Evolutionary conservation across 2,113 vertebrate species (phyloP).

Genomic region (Cyanoderma ruficeps): DNA sequence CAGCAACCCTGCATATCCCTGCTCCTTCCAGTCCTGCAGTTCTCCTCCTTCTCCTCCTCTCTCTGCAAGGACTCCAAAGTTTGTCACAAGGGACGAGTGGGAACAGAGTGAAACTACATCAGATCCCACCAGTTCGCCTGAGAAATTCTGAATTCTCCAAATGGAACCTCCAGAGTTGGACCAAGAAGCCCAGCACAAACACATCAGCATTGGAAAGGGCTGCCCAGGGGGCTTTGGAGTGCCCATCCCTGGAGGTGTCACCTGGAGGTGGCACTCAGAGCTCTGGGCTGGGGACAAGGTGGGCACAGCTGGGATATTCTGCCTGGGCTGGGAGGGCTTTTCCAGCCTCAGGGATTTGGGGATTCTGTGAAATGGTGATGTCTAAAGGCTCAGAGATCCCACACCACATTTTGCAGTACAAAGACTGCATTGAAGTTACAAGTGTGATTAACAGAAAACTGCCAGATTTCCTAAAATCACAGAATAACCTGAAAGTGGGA

Average conservation of each 20-base stretch:
- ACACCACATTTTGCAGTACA: background rate
- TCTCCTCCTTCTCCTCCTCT: background rate
- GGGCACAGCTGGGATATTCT: background rate
- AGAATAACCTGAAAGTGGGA: fast-evolving
- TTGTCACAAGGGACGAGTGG: background rate
- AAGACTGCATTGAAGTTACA: background rate
- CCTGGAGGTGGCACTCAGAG: background rate
- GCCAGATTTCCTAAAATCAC: background rate
- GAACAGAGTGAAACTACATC: background rate
- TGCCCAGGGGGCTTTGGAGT: background rate
- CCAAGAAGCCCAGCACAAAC: background rate
- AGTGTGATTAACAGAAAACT: background rate
- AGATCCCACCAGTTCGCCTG: background rate
- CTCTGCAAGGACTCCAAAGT: background rate
- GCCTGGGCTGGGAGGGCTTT: background rate
- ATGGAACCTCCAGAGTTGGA: background rate
- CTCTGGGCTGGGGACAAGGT: background rate
- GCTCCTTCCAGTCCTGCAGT: background rate
- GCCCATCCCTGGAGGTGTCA: background rate
- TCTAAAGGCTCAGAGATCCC: background rate
- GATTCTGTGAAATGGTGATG: background rate
- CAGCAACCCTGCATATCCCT: background rate
- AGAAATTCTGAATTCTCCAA: background rate
- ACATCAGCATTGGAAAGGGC: background rate
- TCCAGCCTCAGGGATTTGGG: background rate